These are phyloP conservation scores for Zaprionus africanus DNA, from an alignment of 1,140 invertebrate species.

Conservation along the genomic window DNA sequence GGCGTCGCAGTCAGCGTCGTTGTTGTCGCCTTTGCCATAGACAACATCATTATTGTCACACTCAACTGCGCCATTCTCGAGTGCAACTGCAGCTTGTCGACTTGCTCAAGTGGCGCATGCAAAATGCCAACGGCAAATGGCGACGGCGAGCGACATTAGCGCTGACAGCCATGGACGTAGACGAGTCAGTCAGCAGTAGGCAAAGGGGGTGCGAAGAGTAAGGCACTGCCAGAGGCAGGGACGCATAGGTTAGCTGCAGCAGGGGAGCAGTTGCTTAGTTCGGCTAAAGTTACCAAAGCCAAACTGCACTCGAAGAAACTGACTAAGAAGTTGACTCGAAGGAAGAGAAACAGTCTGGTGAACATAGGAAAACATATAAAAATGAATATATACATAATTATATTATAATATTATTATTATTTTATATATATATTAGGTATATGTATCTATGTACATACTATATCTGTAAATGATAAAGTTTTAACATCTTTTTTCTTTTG, in stretches of 20 bases:
- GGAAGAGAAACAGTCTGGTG: too few relatives aligned
- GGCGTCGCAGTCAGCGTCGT: neutral
- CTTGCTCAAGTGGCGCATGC: constrained; percentile 62
- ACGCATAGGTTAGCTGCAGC: neutral
- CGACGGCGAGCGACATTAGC: constrained; percentile 25
- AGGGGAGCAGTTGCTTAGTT: neutral
- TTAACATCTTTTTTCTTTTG: too few relatives aligned
- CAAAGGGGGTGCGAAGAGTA: neutral
- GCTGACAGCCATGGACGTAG: constrained; percentile 15
- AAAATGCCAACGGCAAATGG: constrained; percentile 55
- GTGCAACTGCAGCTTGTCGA: constrained; percentile 61
- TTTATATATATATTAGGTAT: too few relatives aligned
- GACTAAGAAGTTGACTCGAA: neutral
- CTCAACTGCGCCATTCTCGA: constrained; percentile 55
- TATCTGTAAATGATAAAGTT: too few relatives aligned
- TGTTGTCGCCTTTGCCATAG: constrained; percentile 10
- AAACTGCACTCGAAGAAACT: neutral
- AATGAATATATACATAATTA: neutral
- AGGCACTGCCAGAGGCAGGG: neutral
- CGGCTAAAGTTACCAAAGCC: neutral
- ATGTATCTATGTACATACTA: too few relatives aligned
- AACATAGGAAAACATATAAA: too few relatives aligned
- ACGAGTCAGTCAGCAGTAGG: neutral
- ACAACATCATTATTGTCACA: constrained; percentile 68
- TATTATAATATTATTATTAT: too few relatives aligned